phyloP scores from a whole-genome alignment of 2,888 invertebrate genomes.

The Acleris emargana region DNA sequence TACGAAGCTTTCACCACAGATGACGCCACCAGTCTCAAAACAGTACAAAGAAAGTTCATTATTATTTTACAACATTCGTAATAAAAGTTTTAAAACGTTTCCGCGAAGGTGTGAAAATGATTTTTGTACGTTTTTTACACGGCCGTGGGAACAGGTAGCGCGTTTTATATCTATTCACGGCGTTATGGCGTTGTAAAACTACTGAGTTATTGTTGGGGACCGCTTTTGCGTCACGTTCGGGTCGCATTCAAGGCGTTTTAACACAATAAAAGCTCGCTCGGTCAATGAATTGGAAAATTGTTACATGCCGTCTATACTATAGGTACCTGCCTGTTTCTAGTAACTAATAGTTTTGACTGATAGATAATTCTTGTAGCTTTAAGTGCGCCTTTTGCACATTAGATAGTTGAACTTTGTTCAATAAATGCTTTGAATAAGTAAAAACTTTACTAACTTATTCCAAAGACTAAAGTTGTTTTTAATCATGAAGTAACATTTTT shows the following conservation, averaged over 20 bases:
- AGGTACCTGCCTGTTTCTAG: too few species aligned
- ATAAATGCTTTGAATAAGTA: too few species aligned
- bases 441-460: too few species aligned
- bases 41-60: constrained; percentile 65
- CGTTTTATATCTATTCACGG: constrained; percentile 40
- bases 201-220: constrained; percentile 25
- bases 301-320: not conserved
- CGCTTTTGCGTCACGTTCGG: constrained; percentile 30
- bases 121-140: constrained; percentile 70
- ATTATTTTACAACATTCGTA: constrained; percentile 78
- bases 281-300: constrained; percentile 16
- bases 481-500: not conserved
- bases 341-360: too few species aligned
- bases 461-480: not conserved
- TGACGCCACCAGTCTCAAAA: constrained; percentile 51
- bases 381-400: too few species aligned
- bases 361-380: too few species aligned
- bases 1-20: constrained; percentile 46
- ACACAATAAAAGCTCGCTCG: constrained; percentile 12
- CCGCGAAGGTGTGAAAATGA: constrained; percentile 81
- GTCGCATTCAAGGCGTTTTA: constrained; percentile 4
- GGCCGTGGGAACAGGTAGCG: constrained; percentile 75
- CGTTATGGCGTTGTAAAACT: constrained; percentile 34
- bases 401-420: too few species aligned
- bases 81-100: constrained; percentile 73